Evolutionary conservation across 2,888 invertebrate species (phyloP).

Genomic region (Steinernema hermaphroditum): DNA sequence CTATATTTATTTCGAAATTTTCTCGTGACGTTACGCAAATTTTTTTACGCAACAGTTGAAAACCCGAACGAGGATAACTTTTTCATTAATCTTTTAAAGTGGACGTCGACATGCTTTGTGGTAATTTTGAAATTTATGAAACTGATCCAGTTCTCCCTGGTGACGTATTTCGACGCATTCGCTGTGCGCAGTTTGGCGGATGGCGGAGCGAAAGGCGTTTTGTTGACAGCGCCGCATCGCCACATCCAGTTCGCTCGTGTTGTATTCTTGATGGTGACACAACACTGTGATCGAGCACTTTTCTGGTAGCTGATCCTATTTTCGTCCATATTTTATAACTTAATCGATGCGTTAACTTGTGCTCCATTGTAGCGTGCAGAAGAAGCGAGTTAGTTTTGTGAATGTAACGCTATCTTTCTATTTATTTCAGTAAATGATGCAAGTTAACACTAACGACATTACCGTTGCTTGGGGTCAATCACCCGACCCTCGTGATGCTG

Average conservation of each 20-base stretch:
- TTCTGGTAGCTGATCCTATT: neutral
- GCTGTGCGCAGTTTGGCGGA: neutral
- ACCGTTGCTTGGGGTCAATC: constrained; percentile 64
- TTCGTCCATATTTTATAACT: neutral
- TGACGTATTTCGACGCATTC: neutral
- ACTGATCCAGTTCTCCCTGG: too few relatives aligned
- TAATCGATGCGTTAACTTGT: too few relatives aligned
- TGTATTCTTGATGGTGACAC: neutral
- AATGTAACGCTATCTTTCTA: neutral
- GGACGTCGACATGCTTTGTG: too few relatives aligned
- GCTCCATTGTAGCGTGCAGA: too few relatives aligned
- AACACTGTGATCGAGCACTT: neutral
- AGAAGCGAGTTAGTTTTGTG: too few relatives aligned
- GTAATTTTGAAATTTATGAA: too few relatives aligned
- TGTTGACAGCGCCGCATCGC: neutral
- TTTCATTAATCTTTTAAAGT: too few relatives aligned
- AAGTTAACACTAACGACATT: constrained; percentile 62
- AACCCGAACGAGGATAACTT: too few relatives aligned
- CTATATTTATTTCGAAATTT: too few relatives aligned
- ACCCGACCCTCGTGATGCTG: constrained; percentile 59
- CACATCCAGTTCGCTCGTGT: neutral
- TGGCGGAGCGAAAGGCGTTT: neutral
- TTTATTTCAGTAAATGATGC: constrained; percentile 41
- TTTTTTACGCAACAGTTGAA: too few relatives aligned
- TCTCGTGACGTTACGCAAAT: too few relatives aligned